These are phyloP conservation scores for Drosophila infuscata DNA, from an alignment of 2,888 invertebrate species.

Conservation along the genomic window DNA sequence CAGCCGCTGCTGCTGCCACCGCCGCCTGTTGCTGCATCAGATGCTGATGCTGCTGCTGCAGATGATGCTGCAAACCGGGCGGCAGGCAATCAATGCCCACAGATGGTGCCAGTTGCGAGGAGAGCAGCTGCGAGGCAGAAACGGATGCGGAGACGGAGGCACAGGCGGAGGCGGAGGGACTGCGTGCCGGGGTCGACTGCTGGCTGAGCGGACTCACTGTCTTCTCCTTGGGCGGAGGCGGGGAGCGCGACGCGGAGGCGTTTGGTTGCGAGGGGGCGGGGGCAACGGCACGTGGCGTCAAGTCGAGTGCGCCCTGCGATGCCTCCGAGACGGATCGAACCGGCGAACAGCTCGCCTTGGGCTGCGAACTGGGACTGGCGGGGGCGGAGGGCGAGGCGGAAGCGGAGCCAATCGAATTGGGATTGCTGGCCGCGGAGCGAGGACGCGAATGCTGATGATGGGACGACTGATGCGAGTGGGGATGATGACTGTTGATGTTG, in stretches of 20 bases:
- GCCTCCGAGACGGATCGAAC: slow-evolving; percentile 85
- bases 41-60: slow-evolving; percentile 84
- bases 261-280: slow-evolving; percentile 14
- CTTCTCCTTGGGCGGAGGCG: slow-evolving; percentile 64
- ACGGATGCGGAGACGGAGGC: slow-evolving; percentile 26
- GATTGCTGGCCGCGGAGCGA: slow-evolving; percentile 74
- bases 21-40: slow-evolving; percentile 82
- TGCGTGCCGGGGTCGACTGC: slow-evolving; percentile 46
- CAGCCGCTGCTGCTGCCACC: slow-evolving; percentile 80
- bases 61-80: slow-evolving; percentile 81
- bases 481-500: slow-evolving; percentile 63
- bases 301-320: slow-evolving; percentile 87
- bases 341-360: slow-evolving; percentile 77
- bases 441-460: slow-evolving; percentile 50
- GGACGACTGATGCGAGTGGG: neutral
- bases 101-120: slow-evolving; percentile 65
- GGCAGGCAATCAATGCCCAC: slow-evolving; percentile 80
- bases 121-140: slow-evolving; percentile 33
- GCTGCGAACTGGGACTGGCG: slow-evolving; percentile 74
- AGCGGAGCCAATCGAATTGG: slow-evolving; percentile 74
- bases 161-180: slow-evolving; percentile 50
- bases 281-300: slow-evolving; percentile 86
- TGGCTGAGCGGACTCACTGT: slow-evolving; percentile 62
- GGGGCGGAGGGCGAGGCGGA: slow-evolving; percentile 80
- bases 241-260: slow-evolving; percentile 39